Percentiles rank a stretch among this genome's conserved stretches.
Evolutionary conservation across 2,888 invertebrate species (phyloP).

Genomic region (Druceiella hillmani): DNA sequence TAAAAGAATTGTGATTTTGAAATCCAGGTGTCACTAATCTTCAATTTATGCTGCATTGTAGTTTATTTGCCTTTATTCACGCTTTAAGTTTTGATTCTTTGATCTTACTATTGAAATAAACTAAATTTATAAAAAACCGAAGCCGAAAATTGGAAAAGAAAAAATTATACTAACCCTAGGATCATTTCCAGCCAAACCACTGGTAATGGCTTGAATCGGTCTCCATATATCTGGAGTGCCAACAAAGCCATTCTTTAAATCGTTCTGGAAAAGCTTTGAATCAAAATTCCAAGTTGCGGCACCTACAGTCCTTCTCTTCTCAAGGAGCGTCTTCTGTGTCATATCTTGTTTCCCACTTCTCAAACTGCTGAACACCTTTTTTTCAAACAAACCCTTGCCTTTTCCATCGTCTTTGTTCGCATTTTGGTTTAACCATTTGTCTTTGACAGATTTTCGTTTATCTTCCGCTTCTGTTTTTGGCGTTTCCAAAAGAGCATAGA

Average conservation of each 20-base stretch:
- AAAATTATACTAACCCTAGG: slow-evolving; percentile 51
- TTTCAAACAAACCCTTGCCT: slow-evolving; percentile 47
- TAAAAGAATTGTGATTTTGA: no score
- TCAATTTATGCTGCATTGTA: no score
- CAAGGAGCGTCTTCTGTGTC: slow-evolving; percentile 48
- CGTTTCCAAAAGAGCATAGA: slow-evolving; percentile 61
- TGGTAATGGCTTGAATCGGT: slow-evolving; percentile 58
- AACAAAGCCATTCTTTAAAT: slow-evolving; percentile 53
- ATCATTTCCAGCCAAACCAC: slow-evolving; percentile 53
- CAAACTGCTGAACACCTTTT: slow-evolving; percentile 44
- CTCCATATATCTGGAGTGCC: slow-evolving; percentile 69
- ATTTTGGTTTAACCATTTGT: slow-evolving; percentile 35
- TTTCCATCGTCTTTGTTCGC: slow-evolving; percentile 46
- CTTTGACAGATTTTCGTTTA: slow-evolving; percentile 37
- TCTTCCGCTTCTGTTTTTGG: slow-evolving; percentile 40
- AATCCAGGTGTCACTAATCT: no score
- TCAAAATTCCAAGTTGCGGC: slow-evolving; percentile 66
- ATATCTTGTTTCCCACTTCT: slow-evolving; percentile 44
- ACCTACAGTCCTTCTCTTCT: slow-evolving; percentile 61
- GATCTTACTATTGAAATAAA: no score
- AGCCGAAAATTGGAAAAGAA: no score
- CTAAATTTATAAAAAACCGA: no score
- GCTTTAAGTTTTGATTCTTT: no score
- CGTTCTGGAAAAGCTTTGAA: slow-evolving; percentile 55
- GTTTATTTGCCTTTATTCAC: no score